Conservation (phyloP, 2,888 invertebrate genomes). For the Hoplodrina ambigua region DNA sequence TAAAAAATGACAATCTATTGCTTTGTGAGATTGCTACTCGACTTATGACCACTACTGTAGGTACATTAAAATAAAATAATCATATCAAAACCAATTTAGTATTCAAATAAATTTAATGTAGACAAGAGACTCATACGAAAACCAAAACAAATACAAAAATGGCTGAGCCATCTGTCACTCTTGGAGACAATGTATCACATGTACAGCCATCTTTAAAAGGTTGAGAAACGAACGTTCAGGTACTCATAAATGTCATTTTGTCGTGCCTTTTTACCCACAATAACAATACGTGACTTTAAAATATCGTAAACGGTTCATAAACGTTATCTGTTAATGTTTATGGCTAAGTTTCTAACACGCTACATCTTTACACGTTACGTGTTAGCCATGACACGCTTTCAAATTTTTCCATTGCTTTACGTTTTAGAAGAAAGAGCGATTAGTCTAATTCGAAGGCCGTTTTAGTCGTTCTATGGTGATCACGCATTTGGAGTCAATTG, state of each 20-base stretch:
- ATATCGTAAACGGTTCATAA: conserved; percentile 55
- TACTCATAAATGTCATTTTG: conserved; percentile 5
- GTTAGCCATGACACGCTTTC: conserved; percentile 61
- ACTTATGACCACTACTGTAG: too few relatives aligned
- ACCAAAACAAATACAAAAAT: too few relatives aligned
- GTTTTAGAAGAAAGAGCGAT: conserved; percentile 24
- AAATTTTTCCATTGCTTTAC: conserved; percentile 27
- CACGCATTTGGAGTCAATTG: conserved; percentile 12
- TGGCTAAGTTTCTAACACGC: conserved; percentile 43
- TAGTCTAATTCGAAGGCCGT: conserved; percentile 30
- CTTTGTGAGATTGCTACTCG: too few relatives aligned
- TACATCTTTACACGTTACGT: conserved; percentile 44
- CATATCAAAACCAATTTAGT: too few relatives aligned
- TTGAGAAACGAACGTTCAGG: neutral
- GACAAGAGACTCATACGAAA: too few relatives aligned
- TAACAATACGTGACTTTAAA: conserved; percentile 57
- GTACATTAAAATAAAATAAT: too few relatives aligned
- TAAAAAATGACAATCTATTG: too few relatives aligned
- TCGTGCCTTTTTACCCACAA: conserved; percentile 17
- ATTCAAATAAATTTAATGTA: too few relatives aligned
- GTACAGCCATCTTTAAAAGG: neutral
- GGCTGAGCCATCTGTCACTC: too few relatives aligned
- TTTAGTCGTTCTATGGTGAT: conserved; percentile 19
- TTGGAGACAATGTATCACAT: too few relatives aligned
- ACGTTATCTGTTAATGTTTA: conserved; percentile 57